These are phyloP conservation scores for Chlorodrepanis virens DNA, from an alignment of 2,113 vertebrate species.

Conservation along the genomic window DNA sequence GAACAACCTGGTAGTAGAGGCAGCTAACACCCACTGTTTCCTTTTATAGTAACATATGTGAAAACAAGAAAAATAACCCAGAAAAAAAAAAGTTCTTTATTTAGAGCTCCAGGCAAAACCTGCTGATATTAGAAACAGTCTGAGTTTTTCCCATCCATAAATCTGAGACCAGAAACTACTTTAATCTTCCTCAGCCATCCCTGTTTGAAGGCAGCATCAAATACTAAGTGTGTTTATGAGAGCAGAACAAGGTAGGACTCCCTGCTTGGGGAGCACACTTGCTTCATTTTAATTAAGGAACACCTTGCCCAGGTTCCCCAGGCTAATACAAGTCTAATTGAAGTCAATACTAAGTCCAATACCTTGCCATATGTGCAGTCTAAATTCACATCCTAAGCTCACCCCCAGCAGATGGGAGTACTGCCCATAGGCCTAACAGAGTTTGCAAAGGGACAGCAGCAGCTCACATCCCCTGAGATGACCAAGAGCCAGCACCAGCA, in stretches of 20 bases:
- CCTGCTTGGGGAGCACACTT: not conserved
- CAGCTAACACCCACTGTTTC: not conserved
- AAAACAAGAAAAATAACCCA: not conserved
- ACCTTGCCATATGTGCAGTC: not conserved
- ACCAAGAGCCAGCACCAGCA: not conserved
- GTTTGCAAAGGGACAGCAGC: not conserved
- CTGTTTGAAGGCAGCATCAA: not conserved
- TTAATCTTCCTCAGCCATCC: not conserved
- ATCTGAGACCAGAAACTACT: not conserved
- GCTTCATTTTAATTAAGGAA: constrained; percentile 49
- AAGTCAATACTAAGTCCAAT: constrained; percentile 17
- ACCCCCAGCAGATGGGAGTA: not conserved
- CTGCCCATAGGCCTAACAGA: not conserved
- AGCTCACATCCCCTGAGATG: not conserved
- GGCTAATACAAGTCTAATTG: constrained; percentile 25
- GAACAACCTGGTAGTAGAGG: not conserved
- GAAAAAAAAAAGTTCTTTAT: not conserved
- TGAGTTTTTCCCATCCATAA: not conserved
- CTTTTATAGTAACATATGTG: not conserved
- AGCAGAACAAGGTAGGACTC: not conserved
- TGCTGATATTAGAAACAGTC: not conserved
- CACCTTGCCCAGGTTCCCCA: not conserved
- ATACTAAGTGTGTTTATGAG: not conserved
- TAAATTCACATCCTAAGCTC: not conserved
- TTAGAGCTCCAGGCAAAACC: not conserved